phyloP scores from a whole-genome alignment of 2,113 vertebrate species.

The Pyrgilauda ruficollis region DNA sequence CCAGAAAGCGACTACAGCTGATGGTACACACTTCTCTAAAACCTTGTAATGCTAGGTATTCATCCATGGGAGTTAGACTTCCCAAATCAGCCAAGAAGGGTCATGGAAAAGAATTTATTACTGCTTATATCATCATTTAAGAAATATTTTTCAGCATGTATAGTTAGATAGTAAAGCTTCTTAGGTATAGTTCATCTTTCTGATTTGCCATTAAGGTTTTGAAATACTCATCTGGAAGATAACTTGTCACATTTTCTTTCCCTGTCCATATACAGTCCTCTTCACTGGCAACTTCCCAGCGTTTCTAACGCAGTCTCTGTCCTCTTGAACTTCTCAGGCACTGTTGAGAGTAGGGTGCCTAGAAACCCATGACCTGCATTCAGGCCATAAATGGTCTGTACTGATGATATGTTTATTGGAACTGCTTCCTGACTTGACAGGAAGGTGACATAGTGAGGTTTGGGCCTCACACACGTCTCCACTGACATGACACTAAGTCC shows the following conservation, averaged over 20 bases:
- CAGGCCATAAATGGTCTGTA: not conserved
- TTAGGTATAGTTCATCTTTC: not conserved
- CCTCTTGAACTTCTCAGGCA: not conserved
- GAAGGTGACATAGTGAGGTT: not conserved
- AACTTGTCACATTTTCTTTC: not conserved
- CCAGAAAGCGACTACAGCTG: slow-evolving; percentile 96
- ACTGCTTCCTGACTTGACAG: not conserved
- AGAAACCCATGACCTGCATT: rapidly evolving
- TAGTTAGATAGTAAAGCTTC: not conserved
- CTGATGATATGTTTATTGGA: not conserved
- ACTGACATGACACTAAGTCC: not conserved
- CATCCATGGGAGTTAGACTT: not conserved
- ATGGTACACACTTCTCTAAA: slow-evolving; percentile 75
- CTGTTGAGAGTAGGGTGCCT: not conserved
- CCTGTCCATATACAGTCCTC: not conserved
- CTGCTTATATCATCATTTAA: not conserved
- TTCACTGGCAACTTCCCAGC: not conserved
- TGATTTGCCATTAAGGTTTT: not conserved
- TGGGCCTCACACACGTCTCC: not conserved
- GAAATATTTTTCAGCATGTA: not conserved
- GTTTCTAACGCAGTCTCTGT: not conserved
- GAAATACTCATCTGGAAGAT: not conserved
- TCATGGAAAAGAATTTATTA: not conserved
- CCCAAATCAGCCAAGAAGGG: not conserved
- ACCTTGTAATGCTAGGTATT: not conserved